phyloP scores from a whole-genome alignment of 2,113 vertebrate species.

The Edolisoma coerulescens region DNA sequence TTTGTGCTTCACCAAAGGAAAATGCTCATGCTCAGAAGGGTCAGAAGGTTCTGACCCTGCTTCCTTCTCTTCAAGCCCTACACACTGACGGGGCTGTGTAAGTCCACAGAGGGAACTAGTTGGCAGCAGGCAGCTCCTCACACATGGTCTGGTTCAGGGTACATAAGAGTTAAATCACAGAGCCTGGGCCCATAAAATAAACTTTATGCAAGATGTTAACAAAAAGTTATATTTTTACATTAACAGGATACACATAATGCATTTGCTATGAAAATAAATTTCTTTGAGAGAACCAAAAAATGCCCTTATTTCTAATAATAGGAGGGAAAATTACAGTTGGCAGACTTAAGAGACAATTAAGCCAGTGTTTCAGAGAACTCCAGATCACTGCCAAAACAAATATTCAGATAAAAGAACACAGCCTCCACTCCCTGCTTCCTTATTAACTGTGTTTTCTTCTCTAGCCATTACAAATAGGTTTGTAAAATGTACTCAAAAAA shows the following conservation, averaged over 20 bases:
- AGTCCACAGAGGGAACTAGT: not conserved
- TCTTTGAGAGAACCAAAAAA: not conserved
- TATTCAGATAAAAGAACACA: slow-evolving; percentile 53
- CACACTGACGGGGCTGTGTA: not conserved
- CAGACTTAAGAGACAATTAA: slow-evolving; percentile 46
- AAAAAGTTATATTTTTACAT: slow-evolving; percentile 11
- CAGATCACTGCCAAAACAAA: slow-evolving; percentile 61
- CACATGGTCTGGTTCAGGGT: not conserved
- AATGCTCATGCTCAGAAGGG: not conserved
- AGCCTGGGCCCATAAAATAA: not conserved
- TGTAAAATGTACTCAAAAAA: slow-evolving; percentile 18
- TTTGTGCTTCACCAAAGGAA: not conserved
- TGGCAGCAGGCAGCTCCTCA: not conserved
- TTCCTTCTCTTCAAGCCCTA: not conserved
- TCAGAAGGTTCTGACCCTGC: not conserved
- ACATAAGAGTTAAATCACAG: not conserved
- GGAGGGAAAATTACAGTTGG: slow-evolving; percentile 56
- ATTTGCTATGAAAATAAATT: slow-evolving; percentile 41
- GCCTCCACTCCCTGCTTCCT: slow-evolving; percentile 50
- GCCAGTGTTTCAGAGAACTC: slow-evolving; percentile 48
- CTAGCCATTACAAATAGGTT: slow-evolving; percentile 21
- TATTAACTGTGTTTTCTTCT: slow-evolving; percentile 55
- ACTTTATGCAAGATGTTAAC: not conserved
- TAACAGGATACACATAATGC: not conserved
- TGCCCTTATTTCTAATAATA: slow-evolving; percentile 58